Conservation (phyloP, 1,140 invertebrate species). For the Ostrea edulis region DNA sequence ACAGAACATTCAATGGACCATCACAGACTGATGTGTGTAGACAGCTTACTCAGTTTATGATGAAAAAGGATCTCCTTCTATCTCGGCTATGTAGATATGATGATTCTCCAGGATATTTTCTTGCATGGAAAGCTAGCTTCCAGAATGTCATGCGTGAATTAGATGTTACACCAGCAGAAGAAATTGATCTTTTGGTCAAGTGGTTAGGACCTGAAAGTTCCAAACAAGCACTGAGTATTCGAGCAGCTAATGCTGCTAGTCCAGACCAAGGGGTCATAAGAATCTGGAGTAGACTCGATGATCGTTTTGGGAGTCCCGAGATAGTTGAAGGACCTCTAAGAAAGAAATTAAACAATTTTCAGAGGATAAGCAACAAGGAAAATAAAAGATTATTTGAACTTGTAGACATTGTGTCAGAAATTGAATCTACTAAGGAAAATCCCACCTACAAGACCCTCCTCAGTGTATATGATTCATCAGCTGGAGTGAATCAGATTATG, state of each 20-base stretch:
- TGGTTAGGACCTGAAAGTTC: too few relatives aligned
- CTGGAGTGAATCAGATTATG: constrained; percentile 42
- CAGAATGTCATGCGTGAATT: constrained; percentile 45
- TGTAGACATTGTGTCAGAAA: constrained; percentile 46
- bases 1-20: background rate
- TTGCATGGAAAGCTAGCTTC: constrained; percentile 48
- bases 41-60: background rate
- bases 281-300: constrained; percentile 51
- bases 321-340: constrained; percentile 53
- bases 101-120: constrained; percentile 42
- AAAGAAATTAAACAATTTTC: constrained; percentile 49
- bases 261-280: background rate
- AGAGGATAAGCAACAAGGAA: constrained; percentile 53
- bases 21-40: background rate
- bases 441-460: constrained; percentile 28
- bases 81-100: constrained; percentile 46
- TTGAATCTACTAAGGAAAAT: constrained; percentile 50
- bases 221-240: too few relatives aligned
- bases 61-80: constrained; percentile 52
- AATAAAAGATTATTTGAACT: constrained; percentile 53
- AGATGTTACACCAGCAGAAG: constrained; percentile 7
- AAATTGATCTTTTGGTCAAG: background rate
- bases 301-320: constrained; percentile 52
- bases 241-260: background rate
- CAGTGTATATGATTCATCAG: constrained; percentile 42